Evolutionary conservation across 23 tunicate species (phyloP), one percentile per base, ranked within the genome.

Genomic region (Corella eumyota): DNA sequence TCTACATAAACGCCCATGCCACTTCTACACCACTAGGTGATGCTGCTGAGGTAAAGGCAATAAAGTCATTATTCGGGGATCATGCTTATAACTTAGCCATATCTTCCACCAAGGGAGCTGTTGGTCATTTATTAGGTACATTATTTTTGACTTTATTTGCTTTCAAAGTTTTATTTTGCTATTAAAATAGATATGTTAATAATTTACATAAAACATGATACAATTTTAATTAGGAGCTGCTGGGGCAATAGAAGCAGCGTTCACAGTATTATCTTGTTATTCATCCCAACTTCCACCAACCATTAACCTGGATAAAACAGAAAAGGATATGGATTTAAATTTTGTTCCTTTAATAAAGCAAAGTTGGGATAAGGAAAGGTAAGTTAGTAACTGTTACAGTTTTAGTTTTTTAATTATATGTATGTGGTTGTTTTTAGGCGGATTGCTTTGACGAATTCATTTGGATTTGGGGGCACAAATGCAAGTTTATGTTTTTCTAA

Each of bases 401-500:
- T 6, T 51, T 51, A 6, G 57, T 51, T 20, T n/a, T n/a, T n/a
- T n/a, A n/a, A n/a, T n/a, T n/a, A n/a, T n/a, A n/a, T n/a, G n/a
- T n/a, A n/a, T n/a, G 1, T 45, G 19, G 25, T 25, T 3, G 19
- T 69, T 78, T 70, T 48, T 25, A 65, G 71, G 53, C 71, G 79
- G 51, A 67, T 85, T 22, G 96, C 81, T 26, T 34, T 88, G 34
- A 72, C 92, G 23, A 88, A 88, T 62, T 88, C 96, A 1, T 78
- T 79, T 68, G 96, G 96, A 23, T 88, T 88, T 46, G 96, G 96
- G 6, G 96, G 96, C n/a, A 88, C 96, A 2, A 88, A 88, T 58
- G 88, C 96, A 3, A 36, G 78, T 0, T 35, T 88, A 40, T 78
- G 85, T 28, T 56, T 88, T 68, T 67, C 96, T 44, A 79, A 62